phyloP scores from a whole-genome alignment of 2,797 vertebrate species.

The Buceros bicornis region DNA sequence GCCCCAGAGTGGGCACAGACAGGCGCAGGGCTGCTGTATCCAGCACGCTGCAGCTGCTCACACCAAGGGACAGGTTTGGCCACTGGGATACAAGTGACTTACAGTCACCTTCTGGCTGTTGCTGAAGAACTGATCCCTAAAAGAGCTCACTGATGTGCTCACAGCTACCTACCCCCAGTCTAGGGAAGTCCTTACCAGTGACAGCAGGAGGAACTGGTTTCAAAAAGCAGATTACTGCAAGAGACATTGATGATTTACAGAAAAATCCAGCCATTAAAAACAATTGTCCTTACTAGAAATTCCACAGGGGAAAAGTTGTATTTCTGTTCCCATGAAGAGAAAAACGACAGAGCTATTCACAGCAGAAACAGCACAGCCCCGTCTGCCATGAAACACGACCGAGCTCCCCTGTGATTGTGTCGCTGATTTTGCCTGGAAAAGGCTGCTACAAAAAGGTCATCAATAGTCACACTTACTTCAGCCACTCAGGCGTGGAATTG shows the following conservation, averaged over 20 bases:
- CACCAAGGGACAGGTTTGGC: not conserved
- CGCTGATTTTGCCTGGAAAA: not conserved
- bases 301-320: constrained; percentile 54
- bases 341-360: constrained; percentile 41
- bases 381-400: not conserved
- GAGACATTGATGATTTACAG: not conserved
- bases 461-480: not conserved
- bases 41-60: not conserved
- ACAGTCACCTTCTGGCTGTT: not conserved
- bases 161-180: not conserved
- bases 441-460: not conserved
- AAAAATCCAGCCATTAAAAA: constrained; percentile 58
- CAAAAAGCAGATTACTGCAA: constrained; percentile 61
- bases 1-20: not conserved
- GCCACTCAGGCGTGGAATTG: not conserved
- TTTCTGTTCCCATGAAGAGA: constrained; percentile 59
- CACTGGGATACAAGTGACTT: not conserved
- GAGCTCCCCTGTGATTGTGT: not conserved
- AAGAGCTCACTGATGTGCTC: not conserved
- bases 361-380: constrained; percentile 1
- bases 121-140: not conserved
- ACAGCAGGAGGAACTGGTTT: constrained; percentile 22
- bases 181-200: not conserved
- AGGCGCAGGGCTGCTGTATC: not conserved
- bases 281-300: constrained; percentile 45